phyloP scores from a whole-genome alignment of 2,797 vertebrate genomes.

The Chelidonichthys spinosus region DNA sequence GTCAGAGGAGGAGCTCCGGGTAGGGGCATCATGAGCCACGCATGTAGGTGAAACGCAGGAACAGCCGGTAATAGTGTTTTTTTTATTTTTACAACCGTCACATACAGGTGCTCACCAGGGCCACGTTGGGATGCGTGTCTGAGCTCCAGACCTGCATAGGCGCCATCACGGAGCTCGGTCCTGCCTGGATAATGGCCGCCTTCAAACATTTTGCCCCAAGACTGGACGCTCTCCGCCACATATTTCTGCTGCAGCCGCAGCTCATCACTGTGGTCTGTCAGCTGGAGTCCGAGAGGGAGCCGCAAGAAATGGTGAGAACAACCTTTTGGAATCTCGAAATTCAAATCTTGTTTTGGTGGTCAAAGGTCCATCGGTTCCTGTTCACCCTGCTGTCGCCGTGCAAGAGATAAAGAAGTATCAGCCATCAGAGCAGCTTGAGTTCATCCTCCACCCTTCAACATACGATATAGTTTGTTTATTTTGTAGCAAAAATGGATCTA shows the following conservation, averaged over 20 bases:
- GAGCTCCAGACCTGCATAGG: conserved; percentile 72
- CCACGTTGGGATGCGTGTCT: conserved; percentile 67
- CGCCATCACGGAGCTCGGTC: conserved; percentile 61
- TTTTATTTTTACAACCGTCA: background rate
- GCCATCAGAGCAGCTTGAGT: no score
- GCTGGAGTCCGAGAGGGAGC: conserved; percentile 25
- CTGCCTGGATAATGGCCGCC: conserved; percentile 80
- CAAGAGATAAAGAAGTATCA: no score
- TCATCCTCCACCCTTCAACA: no score
- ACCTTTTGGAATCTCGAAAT: background rate
- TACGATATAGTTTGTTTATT: no score
- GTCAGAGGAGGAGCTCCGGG: conserved; percentile 69
- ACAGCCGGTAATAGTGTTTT: background rate
- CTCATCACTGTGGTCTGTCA: conserved; percentile 34
- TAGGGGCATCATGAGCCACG: conserved; percentile 25
- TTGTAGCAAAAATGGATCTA: no score
- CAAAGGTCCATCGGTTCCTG: no score
- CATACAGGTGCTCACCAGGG: conserved; percentile 68
- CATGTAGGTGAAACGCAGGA: background rate
- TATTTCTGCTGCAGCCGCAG: conserved; percentile 71
- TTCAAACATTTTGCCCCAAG: conserved; percentile 64
- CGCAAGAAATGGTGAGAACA: conserved; percentile 69
- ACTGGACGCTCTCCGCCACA: conserved; percentile 76
- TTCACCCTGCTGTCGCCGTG: no score
- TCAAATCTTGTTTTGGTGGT: no score